Conservation (phyloP, 1,140 invertebrate genomes). For the Coptotermes formosanus region DNA sequence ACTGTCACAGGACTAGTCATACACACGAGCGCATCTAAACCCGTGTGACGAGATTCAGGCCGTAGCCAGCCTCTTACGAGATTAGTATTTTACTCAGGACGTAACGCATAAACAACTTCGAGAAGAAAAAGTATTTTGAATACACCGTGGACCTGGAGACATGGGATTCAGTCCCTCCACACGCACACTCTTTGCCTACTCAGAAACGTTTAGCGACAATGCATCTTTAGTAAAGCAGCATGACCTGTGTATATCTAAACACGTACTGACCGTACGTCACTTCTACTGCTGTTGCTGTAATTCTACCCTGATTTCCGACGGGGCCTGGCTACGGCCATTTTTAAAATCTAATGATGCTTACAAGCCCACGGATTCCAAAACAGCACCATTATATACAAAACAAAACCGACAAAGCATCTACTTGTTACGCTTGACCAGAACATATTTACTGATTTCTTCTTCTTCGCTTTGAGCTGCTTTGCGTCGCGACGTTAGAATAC, state of each 20-base stretch:
- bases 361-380: background rate
- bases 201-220: background rate
- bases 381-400: background rate
- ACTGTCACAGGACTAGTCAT: background rate
- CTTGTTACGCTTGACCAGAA: background rate
- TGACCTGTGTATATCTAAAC: background rate
- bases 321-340: background rate
- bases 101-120: background rate
- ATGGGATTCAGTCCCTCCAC: background rate
- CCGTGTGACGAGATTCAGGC: background rate
- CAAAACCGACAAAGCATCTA: background rate
- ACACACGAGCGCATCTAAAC: background rate
- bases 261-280: background rate
- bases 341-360: background rate
- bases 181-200: background rate
- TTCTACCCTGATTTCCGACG: constrained; percentile 14
- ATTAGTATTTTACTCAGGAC: background rate
- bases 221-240: background rate
- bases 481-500: background rate
- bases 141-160: background rate
- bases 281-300: background rate
- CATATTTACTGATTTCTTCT: background rate
- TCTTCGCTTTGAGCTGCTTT: background rate
- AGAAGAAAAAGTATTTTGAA: background rate
- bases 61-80: constrained; percentile 10